phyloP scores from a whole-genome alignment of 2,797 vertebrate genomes.

The Tapera naevia region DNA sequence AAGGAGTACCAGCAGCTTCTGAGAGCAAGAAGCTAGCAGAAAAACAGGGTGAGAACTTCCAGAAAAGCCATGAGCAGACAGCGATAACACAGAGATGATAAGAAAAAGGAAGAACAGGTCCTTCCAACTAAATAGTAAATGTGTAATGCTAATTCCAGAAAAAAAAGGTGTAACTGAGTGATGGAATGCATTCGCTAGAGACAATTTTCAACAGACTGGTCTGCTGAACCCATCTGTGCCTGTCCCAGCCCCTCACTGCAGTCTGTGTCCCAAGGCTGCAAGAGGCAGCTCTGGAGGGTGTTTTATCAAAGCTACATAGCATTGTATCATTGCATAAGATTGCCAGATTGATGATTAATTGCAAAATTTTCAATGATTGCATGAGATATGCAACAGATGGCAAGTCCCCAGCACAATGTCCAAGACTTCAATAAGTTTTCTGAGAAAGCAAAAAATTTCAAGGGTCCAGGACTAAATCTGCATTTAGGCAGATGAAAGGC shows the following conservation, averaged over 20 bases:
- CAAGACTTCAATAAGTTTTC: background rate
- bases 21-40: background rate
- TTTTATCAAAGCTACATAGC: background rate
- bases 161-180: background rate
- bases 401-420: background rate
- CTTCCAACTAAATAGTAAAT: background rate
- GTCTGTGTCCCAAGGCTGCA: background rate
- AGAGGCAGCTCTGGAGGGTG: background rate
- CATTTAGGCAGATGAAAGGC: background rate
- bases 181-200: background rate
- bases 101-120: background rate
- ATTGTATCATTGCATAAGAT: background rate
- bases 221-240: background rate
- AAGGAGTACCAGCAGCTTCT: background rate
- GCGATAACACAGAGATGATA: background rate
- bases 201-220: background rate
- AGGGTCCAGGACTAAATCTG: background rate
- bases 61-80: background rate
- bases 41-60: background rate
- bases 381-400: background rate
- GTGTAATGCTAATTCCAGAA: background rate
- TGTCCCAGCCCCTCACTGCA: accelerated
- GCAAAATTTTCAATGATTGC: background rate
- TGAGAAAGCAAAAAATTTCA: background rate
- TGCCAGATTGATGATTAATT: background rate